These are phyloP conservation scores for Aspidoscelis tigris DNA, from an alignment of 2,113 vertebrate species.

Conservation along the genomic window DNA sequence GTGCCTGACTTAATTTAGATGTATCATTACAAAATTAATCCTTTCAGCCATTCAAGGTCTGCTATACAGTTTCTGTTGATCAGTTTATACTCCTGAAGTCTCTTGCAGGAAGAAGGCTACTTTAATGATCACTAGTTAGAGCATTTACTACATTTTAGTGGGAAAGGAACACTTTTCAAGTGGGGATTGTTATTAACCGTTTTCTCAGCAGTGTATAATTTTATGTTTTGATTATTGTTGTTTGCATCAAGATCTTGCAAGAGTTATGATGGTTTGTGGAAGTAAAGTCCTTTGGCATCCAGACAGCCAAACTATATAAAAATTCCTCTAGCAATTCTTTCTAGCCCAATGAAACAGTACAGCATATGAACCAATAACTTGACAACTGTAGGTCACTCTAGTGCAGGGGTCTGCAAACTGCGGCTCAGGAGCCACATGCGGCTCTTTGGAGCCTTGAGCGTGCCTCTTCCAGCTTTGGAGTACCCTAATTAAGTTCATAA, in stretches of 20 bases:
- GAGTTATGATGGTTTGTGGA: background rate
- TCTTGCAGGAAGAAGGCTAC: slow-evolving; percentile 28
- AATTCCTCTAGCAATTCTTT: background rate
- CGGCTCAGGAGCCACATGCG: too few species aligned
- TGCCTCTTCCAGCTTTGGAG: too few species aligned
- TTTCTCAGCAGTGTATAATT: slow-evolving; percentile 11
- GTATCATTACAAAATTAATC: slow-evolving; percentile 54
- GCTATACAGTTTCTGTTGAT: slow-evolving; percentile 39
- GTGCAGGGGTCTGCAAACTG: too few species aligned
- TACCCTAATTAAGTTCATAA: too few species aligned
- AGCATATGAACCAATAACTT: too few species aligned
- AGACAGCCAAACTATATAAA: background rate
- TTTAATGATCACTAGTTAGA: slow-evolving; percentile 27
- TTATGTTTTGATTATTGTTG: accelerated
- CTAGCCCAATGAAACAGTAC: background rate
- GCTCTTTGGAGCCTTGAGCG: too few species aligned
- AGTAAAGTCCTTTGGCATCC: background rate
- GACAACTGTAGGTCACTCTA: too few species aligned
- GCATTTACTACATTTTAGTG: background rate
- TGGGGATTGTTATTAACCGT: background rate
- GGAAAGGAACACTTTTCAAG: background rate
- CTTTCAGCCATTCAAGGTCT: slow-evolving; percentile 35
- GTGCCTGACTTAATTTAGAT: slow-evolving; percentile 36
- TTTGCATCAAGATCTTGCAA: background rate
- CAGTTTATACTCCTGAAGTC: slow-evolving; percentile 31